Evolutionary conservation across 1,140 invertebrate species (phyloP), one percentile per base, ranked within the genome.

Genomic region (Apolygus lucorum): DNA sequence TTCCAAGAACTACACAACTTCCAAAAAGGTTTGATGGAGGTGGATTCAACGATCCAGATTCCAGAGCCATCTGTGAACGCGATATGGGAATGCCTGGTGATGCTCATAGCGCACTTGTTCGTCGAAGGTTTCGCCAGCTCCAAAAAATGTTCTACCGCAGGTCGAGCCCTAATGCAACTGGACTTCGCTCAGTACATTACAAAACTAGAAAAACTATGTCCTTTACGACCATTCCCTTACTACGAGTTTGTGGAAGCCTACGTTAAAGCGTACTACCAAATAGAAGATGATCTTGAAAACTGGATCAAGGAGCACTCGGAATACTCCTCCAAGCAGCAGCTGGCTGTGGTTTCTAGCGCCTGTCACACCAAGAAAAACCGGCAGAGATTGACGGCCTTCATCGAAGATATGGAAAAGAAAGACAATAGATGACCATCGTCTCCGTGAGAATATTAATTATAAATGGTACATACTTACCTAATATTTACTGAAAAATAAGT

Each of bases 221-320:
- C 84, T 11, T 75, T 92, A 14, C 87, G 89, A 77, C 94, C 93
- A 17, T 84, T 97, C 42, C 93, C 95, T 11, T 89, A 93, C 76
- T 87, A 88, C 74, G 88, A 93, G 63, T 94, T 92, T 75, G 95
- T 98, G 0, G 95, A 98, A 79, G 84, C 85, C 26, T 99, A 96
- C 76, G 91, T 99, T 1, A 99, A 99, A 78, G 95, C 95, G 0
- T 99, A 92, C 78, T 99, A 99, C 81, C 83, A 96, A 72, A 90
- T 93, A 0, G 89, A 96, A 74, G 90, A 96, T 74, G 85, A 84
- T 69, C 82, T 99, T 2, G 93, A 98, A 79, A 83, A 88, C 22
- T 99, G 95, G 89, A 86, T 98, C 13, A 84, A 86, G 72, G 86
- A 90, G 54, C 91, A 95, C 78, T 73, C 90, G 79, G 92, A 96